phyloP scores from a whole-genome alignment of 2,888 invertebrate species.

The Lasius fuliginosus region DNA sequence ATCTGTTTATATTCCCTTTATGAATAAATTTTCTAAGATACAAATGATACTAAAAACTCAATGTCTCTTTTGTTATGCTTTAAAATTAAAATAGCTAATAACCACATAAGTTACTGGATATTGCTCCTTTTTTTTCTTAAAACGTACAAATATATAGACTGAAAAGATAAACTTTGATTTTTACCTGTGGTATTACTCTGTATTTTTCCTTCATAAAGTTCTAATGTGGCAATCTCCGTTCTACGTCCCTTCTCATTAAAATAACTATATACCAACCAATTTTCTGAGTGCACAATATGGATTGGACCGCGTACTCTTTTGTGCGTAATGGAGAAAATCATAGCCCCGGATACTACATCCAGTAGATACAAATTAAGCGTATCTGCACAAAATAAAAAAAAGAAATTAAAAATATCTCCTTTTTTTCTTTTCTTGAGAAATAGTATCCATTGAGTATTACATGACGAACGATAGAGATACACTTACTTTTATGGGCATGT shows the following conservation, averaged over 20 bases:
- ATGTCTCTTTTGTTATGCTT: background rate
- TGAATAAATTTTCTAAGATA: background rate
- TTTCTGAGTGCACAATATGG: conserved; percentile 97
- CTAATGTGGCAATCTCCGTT: conserved; percentile 96
- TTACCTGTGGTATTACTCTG: conserved; percentile 92
- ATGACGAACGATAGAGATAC: background rate
- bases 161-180: background rate
- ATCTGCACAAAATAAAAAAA: conserved; percentile 86
- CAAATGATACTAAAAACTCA: background rate
- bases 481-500: conserved; percentile 91
- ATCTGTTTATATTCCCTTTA: background rate
- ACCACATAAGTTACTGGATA: background rate
- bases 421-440: background rate
- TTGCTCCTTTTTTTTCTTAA: background rate
- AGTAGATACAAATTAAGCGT: conserved; percentile 94
- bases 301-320: conserved; percentile 94
- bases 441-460: background rate
- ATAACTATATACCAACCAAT: conserved; percentile 98
- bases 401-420: conserved; percentile 1
- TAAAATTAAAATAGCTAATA: background rate
- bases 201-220: conserved; percentile 97
- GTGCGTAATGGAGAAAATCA: conserved; percentile 95
- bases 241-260: conserved; percentile 97
- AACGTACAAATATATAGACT: background rate
- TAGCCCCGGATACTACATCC: conserved; percentile 96